A percentile compares a stretch with the other conserved stretches of the same genome.
phyloP scores from a whole-genome alignment of 1,140 invertebrate genomes.

The Solenopsis invicta region DNA sequence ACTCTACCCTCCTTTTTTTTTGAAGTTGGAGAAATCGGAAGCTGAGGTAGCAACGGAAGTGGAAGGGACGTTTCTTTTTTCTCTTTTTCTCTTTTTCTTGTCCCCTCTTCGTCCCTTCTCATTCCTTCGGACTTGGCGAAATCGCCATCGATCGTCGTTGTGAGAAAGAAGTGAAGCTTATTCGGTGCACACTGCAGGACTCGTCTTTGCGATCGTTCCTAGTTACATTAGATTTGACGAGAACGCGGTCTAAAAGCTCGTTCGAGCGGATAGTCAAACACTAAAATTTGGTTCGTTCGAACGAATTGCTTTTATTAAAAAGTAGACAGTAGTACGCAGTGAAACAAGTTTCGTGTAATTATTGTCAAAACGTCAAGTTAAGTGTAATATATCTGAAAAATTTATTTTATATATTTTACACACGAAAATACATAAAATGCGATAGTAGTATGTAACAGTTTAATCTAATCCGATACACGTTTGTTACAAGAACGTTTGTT shows the following conservation, averaged over 20 bases:
- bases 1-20: background rate
- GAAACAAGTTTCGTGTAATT: background rate
- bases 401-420: background rate
- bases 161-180: conserved; percentile 66
- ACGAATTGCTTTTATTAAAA: background rate
- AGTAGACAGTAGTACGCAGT: background rate
- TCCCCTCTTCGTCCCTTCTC: conserved; percentile 1
- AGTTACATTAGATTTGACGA: conserved; percentile 45
- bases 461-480: background rate
- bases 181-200: conserved; percentile 41
- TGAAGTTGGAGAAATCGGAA: conserved; percentile 40
- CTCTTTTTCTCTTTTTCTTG: background rate
- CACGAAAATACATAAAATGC: background rate
- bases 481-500: conserved; percentile 45
- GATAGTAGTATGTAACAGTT: background rate
- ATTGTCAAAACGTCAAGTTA: background rate
- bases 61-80: conserved; percentile 29
- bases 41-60: conserved; percentile 66
- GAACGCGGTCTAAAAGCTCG: conserved; percentile 28
- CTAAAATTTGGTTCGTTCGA: background rate
- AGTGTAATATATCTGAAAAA: background rate
- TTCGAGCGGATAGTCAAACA: conserved; percentile 47
- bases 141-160: conserved; percentile 69
- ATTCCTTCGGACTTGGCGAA: conserved; percentile 20
- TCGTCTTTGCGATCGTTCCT: conserved; percentile 37